Conservation (phyloP, 1,140 invertebrate genomes). For the Leptopilina clavipes region DNA sequence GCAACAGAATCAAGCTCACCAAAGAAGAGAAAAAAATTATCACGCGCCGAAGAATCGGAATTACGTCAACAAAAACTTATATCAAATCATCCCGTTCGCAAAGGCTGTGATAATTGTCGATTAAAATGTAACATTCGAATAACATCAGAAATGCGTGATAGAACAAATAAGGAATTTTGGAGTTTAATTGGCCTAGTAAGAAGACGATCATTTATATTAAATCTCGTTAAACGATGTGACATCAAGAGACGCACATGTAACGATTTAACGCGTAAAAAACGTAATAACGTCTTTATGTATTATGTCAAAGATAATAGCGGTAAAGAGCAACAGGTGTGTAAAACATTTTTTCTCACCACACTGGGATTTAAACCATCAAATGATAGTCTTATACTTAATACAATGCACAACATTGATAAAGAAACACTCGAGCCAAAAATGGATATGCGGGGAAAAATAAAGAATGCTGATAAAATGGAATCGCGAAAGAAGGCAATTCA, state of each 20-base stretch:
- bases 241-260: slow-evolving; percentile 28
- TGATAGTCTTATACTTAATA: slow-evolving; percentile 39
- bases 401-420: slow-evolving; percentile 27
- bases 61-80: slow-evolving; percentile 1
- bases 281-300: slow-evolving; percentile 33
- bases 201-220: slow-evolving; percentile 31
- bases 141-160: slow-evolving; percentile 4
- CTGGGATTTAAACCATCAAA: slow-evolving; percentile 47
- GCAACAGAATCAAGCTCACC: background rate
- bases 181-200: background rate
- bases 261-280: background rate
- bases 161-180: slow-evolving; percentile 40
- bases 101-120: background rate
- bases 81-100: background rate
- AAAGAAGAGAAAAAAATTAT: slow-evolving; percentile 1
- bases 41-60: background rate
- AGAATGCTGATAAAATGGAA: slow-evolving; percentile 43
- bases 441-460: slow-evolving; percentile 37
- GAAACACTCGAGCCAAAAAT: slow-evolving; percentile 10
- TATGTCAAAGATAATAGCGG: slow-evolving; percentile 19
- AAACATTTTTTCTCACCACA: slow-evolving; percentile 50
- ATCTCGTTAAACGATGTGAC: slow-evolving; percentile 34
- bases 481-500: slow-evolving; percentile 44
- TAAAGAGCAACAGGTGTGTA: slow-evolving; percentile 41
- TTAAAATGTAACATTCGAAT: background rate